Conservation (phyloP, 2,888 invertebrate species). For the Orthosia cruda region DNA sequence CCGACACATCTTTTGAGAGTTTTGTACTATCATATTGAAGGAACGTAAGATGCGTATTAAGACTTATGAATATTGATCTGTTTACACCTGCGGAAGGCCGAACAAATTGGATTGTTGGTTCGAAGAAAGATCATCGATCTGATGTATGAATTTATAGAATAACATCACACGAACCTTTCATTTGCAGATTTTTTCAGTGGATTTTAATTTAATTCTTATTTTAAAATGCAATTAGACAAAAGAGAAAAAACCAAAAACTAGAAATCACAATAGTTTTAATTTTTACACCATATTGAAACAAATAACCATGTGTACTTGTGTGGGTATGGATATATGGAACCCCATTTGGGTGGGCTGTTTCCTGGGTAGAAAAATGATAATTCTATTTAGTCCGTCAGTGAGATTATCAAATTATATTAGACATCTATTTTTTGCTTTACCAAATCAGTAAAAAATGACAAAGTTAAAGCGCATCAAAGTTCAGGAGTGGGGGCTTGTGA, state of each 20-base stretch:
- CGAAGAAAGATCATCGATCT: constrained; percentile 4
- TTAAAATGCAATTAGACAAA: background rate
- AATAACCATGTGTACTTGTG: no score
- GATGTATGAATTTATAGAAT: background rate
- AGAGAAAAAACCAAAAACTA: no score
- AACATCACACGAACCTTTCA: background rate
- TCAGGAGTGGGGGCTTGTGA: no score
- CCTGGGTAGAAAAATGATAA: no score
- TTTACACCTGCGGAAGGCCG: constrained; percentile 44
- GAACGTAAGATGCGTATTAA: constrained; percentile 15
- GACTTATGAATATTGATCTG: constrained; percentile 55
- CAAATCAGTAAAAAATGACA: no score
- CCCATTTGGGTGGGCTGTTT: no score
- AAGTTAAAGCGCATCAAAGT: no score
- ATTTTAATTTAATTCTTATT: background rate
- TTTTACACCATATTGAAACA: background rate
- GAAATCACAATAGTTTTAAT: background rate
- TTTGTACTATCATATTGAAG: constrained; percentile 60
- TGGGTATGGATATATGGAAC: no score
- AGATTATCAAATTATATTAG: no score
- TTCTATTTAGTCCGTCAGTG: no score
- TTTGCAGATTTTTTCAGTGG: no score
- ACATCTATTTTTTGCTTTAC: no score
- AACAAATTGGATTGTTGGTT: constrained; percentile 31
- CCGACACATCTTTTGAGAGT: constrained; percentile 31